Evolutionary conservation across 2,888 invertebrate genomes (phyloP), one percentile per base, ranked within the genome.

Genomic region (Bruchidius siliquastri): DNA sequence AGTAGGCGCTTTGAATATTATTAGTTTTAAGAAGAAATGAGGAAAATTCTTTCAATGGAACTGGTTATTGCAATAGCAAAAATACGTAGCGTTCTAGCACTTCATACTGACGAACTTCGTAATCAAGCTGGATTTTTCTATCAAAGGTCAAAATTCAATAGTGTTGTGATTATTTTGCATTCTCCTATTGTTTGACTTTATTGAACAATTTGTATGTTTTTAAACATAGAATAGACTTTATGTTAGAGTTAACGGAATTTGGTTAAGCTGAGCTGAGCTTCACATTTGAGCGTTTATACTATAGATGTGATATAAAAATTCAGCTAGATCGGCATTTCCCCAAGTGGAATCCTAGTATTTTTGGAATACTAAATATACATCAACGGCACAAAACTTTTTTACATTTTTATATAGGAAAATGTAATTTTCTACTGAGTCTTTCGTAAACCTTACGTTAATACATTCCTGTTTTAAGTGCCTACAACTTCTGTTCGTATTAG

Each of bases 381-480:
- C 49, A 49, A 49, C 18, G 49, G 73, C 74, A 75, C 72, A 76
- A 73, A 75, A 67, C 30, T 21, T 72, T 73, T 71, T 26, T 74
- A 74, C 72, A 66, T 74, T 74, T 74, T 76, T 70, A 73, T 72
- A 72, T 26, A 71, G 49, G 49, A 13, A 49, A 49, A 1, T 49
- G 49, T 49, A 49, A 49, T 49, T 49, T 49, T 49, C 49, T 49
- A 49, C 49, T 49, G 49, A 49, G 49, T 8, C 49, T 49, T 49
- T 49, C 49, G 49, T 49, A 49, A 78, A 78, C 72, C 75, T 76
- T 79, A 49, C 75, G 74, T 80, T 81, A 78, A 78, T 77, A 80
- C 80, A 82, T 81, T 81, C 80, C 80, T 78, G 72, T 76, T 81
- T 83, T 79, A 83, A 83, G 83, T 84, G 84, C 84, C 84, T 82